A percentile compares a stretch with the other conserved stretches of the same genome.
Evolutionary conservation across 2,113 vertebrate species (phyloP).

Genomic region (Dendropsophus ebraccatus): DNA sequence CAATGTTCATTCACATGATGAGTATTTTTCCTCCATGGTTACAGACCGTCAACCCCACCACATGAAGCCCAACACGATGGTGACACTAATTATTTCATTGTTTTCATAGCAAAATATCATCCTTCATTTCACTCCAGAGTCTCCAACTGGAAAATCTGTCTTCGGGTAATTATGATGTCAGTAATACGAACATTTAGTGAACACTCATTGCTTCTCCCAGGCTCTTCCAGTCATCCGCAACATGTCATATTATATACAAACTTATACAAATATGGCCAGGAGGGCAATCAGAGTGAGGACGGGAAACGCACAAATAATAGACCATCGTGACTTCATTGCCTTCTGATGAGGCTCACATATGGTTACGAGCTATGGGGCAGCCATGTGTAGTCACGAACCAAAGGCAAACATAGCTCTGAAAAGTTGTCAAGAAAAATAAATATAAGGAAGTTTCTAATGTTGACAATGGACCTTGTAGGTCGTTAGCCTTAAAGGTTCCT

Average conservation of each 20-base stretch:
- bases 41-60: neutral
- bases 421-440: neutral
- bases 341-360: conserved; percentile 13
- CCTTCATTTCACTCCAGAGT: conserved; percentile 17
- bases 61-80: neutral
- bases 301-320: conserved; percentile 13
- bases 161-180: conserved; percentile 24
- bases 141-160: neutral
- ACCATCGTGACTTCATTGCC: conserved; percentile 10
- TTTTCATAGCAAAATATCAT: conserved; percentile 21
- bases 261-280: neutral
- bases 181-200: neutral
- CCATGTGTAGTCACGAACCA: neutral
- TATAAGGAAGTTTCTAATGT: no score
- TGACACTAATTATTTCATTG: conserved; percentile 36
- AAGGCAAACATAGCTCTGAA: neutral
- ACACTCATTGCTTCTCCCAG: neutral
- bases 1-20: neutral
- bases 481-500: no score
- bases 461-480: no score
- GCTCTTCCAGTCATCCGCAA: neutral
- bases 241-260: neutral
- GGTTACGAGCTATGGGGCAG: neutral
- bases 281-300: conserved; percentile 5
- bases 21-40: conserved; percentile 7